Percentiles rank a stretch among this genome's conserved stretches.
These are phyloP conservation scores for Daubentonia madagascariensis DNA, from an alignment of 2,113 vertebrate species.

Conservation along the genomic window DNA sequence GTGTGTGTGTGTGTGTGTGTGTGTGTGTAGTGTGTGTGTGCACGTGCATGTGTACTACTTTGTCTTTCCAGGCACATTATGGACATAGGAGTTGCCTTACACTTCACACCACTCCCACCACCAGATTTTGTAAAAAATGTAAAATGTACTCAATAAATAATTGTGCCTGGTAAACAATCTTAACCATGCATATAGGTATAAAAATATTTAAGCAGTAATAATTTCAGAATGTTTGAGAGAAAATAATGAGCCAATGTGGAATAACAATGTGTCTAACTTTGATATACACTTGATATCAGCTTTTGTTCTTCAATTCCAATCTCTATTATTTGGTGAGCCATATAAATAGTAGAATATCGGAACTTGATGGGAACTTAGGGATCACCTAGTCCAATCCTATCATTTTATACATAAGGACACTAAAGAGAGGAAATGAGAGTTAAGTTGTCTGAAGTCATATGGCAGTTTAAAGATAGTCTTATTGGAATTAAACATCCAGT, in stretches of 20 bases:
- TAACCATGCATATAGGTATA: not conserved
- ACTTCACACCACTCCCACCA: not conserved
- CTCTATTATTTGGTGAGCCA: not conserved
- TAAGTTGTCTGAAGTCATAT: not conserved
- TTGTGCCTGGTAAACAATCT: not conserved
- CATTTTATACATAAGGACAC: not conserved
- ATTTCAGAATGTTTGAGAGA: not conserved
- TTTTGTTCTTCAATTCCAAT: not conserved
- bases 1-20: not conserved
- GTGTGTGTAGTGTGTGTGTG: no score
- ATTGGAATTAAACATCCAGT: not conserved
- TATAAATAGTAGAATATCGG: not conserved
- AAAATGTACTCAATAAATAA: not conserved
- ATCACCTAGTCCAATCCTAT: not conserved
- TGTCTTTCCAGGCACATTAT: not conserved
- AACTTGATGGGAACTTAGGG: not conserved
- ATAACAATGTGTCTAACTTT: not conserved
- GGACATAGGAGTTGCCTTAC: not conserved
- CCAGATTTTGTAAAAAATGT: not conserved
- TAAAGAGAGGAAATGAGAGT: not conserved
- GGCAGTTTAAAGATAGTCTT: not conserved
- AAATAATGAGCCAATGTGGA: not conserved
- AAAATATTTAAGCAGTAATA: not conserved
- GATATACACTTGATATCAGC: not conserved
- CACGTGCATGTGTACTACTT: no score